Base-by-base conservation (phyloP, 2,113 vertebrate genomes). In the Herpetotheres cachinnans region DNA sequence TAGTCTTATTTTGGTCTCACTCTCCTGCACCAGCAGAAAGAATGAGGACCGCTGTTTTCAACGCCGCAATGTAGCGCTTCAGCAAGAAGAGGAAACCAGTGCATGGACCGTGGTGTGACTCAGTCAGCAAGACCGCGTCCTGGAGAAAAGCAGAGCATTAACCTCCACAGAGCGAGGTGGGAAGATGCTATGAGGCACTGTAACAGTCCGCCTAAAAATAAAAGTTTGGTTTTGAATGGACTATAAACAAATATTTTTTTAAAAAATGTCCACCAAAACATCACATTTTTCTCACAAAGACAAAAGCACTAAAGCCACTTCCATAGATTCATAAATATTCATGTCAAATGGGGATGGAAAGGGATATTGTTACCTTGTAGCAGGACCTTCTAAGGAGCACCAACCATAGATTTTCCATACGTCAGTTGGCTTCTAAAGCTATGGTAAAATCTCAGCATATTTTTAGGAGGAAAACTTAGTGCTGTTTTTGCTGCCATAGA, bases 61-160 rank as follows among this genome's bases (percentile, higher is more conserved):
- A 29, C 0, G 2, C 34, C 3, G 1, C 34, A 21, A 24, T 4
- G n/a, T 10, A 6, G 13, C 10, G 27, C 32, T 79, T 38, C 52
- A 67, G 46, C 29, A 46, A 67, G 67, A 79, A 32, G 59, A 59
- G 61, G 38, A 70, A 26, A 19, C 18, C 49, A 26, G 27, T 18
- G 44, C 56, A 12, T 52, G 44, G 16, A 46, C 44, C 9, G 0
- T n/a, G 71, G 44, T 65, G 44, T 63, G 20, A 47, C 27, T 61
- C 49, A 56, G 26, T 11, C 69, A 81, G 14, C 56, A 27, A 66
- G 50, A 56, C 54, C 76, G 11, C 1, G 4, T 49, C 77, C 54
- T 44, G 30, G 9, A 32, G 55, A n/a, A 61, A 47, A 81, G 42
- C 40, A 62, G 54, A 69, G 42, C 40, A 10, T 62, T 32, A 73